phyloP scores from a whole-genome alignment of 92 coral and sea anemone genomes.

The Zoanthus sansibaricus region DNA sequence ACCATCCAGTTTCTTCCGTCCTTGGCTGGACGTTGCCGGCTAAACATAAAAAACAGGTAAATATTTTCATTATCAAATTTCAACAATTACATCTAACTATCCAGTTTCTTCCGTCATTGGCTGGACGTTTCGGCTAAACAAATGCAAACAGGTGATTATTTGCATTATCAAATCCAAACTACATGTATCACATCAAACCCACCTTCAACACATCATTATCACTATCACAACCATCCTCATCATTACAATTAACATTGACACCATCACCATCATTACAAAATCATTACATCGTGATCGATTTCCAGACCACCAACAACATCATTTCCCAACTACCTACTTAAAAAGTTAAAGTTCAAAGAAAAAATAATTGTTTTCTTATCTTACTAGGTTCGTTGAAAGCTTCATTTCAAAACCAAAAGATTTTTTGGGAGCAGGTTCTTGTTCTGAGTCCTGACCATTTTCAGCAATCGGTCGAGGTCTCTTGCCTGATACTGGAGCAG shows the following conservation, averaged over 20 bases:
- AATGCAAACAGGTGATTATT: background rate
- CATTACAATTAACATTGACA: background rate
- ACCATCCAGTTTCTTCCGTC: constrained; percentile 82
- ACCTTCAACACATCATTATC: background rate
- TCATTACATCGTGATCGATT: background rate
- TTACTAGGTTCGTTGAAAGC: constrained; percentile 78
- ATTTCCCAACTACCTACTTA: too few species aligned
- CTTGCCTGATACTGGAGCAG: constrained; percentile 45
- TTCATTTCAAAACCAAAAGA: constrained; percentile 99
- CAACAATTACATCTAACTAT: background rate
- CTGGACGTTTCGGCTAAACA: constrained; percentile 51
- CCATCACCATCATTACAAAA: background rate
- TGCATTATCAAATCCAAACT: background rate
- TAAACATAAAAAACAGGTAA: constrained; percentile 4
- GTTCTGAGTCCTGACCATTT: constrained; percentile 75
- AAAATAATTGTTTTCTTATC: background rate
- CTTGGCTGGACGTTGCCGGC: constrained; percentile 77
- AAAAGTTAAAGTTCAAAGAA: too few species aligned
- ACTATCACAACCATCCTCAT: background rate
- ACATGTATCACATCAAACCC: background rate
- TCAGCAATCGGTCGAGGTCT: constrained; percentile 83
- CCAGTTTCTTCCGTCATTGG: constrained; percentile 87
- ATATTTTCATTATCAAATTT: background rate
- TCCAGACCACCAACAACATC: background rate
- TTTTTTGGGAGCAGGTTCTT: constrained; percentile 89